Conservation (phyloP, 2,797 vertebrate genomes). For the Margarornis squamiger region DNA sequence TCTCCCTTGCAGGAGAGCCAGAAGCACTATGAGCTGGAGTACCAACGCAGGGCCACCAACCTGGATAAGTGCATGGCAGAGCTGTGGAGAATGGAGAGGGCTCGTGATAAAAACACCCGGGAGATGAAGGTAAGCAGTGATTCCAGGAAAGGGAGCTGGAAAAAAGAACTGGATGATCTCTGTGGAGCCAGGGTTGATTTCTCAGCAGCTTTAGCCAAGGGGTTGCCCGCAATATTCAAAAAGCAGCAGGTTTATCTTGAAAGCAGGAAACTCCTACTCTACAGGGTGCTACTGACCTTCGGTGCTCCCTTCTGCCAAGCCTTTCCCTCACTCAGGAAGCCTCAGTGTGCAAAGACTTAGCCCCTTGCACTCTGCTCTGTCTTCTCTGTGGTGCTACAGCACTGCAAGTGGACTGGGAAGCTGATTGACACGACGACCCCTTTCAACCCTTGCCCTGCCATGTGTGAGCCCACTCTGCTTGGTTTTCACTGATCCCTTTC, state of each 20-base stretch:
- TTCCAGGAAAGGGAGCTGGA: not conserved
- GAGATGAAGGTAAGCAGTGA: constrained; percentile 87
- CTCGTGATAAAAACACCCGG: constrained; percentile 77
- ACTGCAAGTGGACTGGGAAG: not conserved
- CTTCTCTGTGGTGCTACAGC: not conserved
- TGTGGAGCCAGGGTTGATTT: not conserved
- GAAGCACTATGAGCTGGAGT: constrained; percentile 86
- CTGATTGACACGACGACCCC: rapidly evolving
- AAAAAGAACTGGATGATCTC: not conserved
- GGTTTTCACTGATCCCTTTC: not conserved
- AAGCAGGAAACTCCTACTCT: not conserved
- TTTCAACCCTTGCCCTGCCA: not conserved
- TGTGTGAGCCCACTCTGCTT: not conserved
- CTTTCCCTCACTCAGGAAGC: not conserved
- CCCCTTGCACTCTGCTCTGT: not conserved
- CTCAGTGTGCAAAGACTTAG: not conserved
- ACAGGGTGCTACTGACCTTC: not conserved
- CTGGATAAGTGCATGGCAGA: constrained; percentile 82
- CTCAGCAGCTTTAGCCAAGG: not conserved
- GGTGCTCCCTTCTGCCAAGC: not conserved
- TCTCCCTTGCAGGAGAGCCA: constrained; percentile 81
- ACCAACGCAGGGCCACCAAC: constrained; percentile 78
- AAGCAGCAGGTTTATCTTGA: not conserved
- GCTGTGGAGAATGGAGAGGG: constrained; percentile 78
- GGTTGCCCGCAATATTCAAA: rapidly evolving